Percentiles rank a stretch among this genome's conserved stretches.
These are phyloP conservation scores for Drosophila kokeensis DNA, from an alignment of 2,888 invertebrate genomes.

Conservation along the genomic window DNA sequence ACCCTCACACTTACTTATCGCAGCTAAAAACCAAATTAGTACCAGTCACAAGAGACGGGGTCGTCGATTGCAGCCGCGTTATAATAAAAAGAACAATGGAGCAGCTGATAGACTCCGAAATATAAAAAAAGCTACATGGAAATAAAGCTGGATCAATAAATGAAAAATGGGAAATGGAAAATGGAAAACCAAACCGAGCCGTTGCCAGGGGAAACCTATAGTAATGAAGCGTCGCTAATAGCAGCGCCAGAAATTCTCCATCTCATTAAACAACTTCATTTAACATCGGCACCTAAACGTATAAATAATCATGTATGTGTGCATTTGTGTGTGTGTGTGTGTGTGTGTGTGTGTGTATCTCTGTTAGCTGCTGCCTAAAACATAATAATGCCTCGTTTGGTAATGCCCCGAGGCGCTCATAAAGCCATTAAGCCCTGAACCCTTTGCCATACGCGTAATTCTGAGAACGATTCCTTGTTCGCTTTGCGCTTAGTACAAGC, in stretches of 20 bases:
- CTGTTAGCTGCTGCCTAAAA: constrained; percentile 34
- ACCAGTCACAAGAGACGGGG: constrained; percentile 39
- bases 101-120: constrained; percentile 5
- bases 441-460: constrained; percentile 65
- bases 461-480: constrained; percentile 55
- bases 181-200: not conserved
- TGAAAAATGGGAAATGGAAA: not conserved
- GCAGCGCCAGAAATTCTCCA: constrained; percentile 33
- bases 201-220: constrained; percentile 46
- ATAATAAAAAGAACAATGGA: constrained; percentile 53
- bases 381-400: constrained; percentile 68
- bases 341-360: constrained; percentile 1
- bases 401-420: constrained; percentile 70
- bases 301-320: constrained; percentile 39
- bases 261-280: constrained; percentile 57
- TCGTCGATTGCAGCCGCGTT: constrained; percentile 62
- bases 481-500: constrained; percentile 40
- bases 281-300: constrained; percentile 12
- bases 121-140: not conserved
- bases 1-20: constrained; percentile 16
- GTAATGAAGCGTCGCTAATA: constrained; percentile 61
- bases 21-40: constrained; percentile 64
- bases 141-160: constrained; percentile 16
- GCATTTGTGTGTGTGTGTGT: constrained; percentile 20
- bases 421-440: constrained; percentile 75